Conservation (phyloP, 2,888 invertebrate species). For the Antheraea yamamai region DNA sequence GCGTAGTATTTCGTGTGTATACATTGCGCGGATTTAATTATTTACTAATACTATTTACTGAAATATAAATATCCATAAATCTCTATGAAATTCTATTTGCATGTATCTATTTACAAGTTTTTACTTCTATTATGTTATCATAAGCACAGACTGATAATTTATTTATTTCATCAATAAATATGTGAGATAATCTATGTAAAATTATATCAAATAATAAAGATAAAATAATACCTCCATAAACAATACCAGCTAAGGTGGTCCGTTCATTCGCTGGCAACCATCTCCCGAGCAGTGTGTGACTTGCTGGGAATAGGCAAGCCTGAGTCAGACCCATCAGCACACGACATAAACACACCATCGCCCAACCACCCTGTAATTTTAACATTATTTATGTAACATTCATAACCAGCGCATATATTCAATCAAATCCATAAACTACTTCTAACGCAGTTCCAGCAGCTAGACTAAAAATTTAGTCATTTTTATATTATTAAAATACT, state of each 20-base stretch:
- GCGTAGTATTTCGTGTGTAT: too few species aligned
- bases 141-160: not conserved
- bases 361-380: constrained; percentile 71
- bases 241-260: constrained; percentile 66
- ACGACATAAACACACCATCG: constrained; percentile 83
- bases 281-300: constrained; percentile 84
- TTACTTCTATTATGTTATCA: too few species aligned
- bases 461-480: too few species aligned
- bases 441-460: too few species aligned
- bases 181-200: not conserved
- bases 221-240: constrained; percentile 77
- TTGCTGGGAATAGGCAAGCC: constrained; percentile 84
- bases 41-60: too few species aligned
- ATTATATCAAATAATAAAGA: not conserved
- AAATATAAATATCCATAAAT: too few species aligned
- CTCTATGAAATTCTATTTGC: too few species aligned
- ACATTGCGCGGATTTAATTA: too few species aligned
- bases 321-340: constrained; percentile 86
- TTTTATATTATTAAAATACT: not conserved
- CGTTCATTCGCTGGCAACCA: constrained; percentile 85
- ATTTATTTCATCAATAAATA: not conserved
- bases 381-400: not conserved
- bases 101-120: too few species aligned
- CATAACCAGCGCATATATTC: not conserved
- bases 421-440: not conserved